Base-by-base conservation (phyloP, 1,140 invertebrate species). In the Drosophila mojavensis region DNA sequence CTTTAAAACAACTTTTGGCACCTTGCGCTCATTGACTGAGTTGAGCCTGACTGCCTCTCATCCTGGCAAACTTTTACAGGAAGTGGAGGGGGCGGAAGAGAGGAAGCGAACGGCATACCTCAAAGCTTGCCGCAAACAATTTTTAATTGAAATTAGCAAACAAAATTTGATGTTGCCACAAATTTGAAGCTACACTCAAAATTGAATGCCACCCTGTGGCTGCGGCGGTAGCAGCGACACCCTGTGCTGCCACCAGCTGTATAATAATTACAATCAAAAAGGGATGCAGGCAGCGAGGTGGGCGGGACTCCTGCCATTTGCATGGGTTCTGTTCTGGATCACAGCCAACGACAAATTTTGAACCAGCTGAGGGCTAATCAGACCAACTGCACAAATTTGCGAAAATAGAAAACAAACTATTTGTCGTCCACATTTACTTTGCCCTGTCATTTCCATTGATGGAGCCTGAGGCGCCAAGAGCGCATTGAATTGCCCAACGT, bases 111-210 rank as follows among this genome's bases (percentile, higher is more conserved):
- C 26, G 26, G 26, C 26, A 28, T 28, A 5, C 0, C 26, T 28
- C 26, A 28, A 28, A 28, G 43, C 43, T 11, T 39, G 36, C 43
- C 43, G 33, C 11, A 5, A 20, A 45, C 69, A 58, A 78, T 83
- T 83, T 81, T 84, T 84, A 84, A 85, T 84, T 84, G 82, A 85
- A 84, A 84, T 84, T 84, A 81, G 81, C 81, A 81, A 85, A 63
- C 53, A 54, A 80, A 81, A 78, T 85, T 78, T 58, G 53, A 64
- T 63, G 79, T 63, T 55, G 59, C 30, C 62, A 10, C 59, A 60
- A 60, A 81, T 78, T 79, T 63, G 47, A 41, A 66, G 77, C 72
- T 58, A n/a, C 36, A 61, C 48, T 39, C 30, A 28, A 20, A 70
- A 41, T 39, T 39, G 59, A 70, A 43, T 63, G 51, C n/a, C 67